Percentiles rank a stretch among this genome's conserved stretches.
phyloP scores from a whole-genome alignment of 2,113 vertebrate genomes.

The Heteronetta atricapilla region DNA sequence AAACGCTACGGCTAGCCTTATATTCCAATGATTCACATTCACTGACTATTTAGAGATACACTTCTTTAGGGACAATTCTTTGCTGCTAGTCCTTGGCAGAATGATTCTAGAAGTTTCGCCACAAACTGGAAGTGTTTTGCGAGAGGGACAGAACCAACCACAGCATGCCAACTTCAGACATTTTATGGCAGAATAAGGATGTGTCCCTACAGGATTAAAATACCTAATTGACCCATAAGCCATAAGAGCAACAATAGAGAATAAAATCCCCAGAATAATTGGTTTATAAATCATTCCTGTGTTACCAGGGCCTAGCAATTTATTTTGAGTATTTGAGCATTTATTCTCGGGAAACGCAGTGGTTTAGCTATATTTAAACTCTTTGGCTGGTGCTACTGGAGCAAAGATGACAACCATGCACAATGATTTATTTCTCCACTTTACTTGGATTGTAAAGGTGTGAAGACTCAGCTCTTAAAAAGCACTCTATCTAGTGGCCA shows the following conservation, averaged over 20 bases:
- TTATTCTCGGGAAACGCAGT: slow-evolving; percentile 43
- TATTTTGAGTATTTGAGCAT: slow-evolving; percentile 58
- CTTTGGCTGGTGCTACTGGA: not conserved
- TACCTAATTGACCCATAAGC: slow-evolving; percentile 62
- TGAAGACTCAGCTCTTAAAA: slow-evolving; percentile 6
- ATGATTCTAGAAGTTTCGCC: not conserved
- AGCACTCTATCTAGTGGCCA: not conserved
- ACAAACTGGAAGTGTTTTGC: not conserved
- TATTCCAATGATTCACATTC: not conserved
- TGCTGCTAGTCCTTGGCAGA: not conserved
- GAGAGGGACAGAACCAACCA: not conserved
- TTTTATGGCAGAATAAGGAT: not conserved
- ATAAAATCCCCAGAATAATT: slow-evolving; percentile 60
- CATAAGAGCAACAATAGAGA: slow-evolving; percentile 49
- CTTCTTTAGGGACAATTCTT: not conserved
- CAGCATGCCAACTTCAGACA: not conserved
- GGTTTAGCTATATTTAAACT: slow-evolving; percentile 56
- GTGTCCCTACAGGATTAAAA: not conserved
- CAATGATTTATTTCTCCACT: slow-evolving; percentile 53
- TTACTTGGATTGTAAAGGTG: slow-evolving; percentile 1
- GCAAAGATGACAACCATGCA: slow-evolving; percentile 40
- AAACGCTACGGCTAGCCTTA: not conserved
- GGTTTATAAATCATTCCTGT: slow-evolving; percentile 72
- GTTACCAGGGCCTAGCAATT: slow-evolving; percentile 47
- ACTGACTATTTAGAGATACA: not conserved